These are phyloP conservation scores for Lysiphlebus fabarum DNA, from an alignment of 1,140 invertebrate species.

Conservation along the genomic window DNA sequence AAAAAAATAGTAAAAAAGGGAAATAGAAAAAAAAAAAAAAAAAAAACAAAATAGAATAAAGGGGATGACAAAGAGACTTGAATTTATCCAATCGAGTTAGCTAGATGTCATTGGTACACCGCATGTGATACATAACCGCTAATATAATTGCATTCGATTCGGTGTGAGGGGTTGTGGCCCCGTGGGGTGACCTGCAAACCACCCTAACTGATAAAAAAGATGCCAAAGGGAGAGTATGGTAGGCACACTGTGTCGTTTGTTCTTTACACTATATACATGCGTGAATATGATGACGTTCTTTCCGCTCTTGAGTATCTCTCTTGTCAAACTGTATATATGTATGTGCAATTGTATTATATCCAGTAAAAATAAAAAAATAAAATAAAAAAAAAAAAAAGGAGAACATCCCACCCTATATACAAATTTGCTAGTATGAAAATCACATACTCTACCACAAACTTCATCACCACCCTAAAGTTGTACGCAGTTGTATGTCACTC, in stretches of 20 bases:
- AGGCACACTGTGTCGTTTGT: not conserved
- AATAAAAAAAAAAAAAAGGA: not conserved
- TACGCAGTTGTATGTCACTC: slow-evolving; percentile 7
- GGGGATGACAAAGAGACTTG: slow-evolving; percentile 13
- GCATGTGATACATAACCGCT: slow-evolving; percentile 37
- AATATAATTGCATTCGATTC: slow-evolving; percentile 52
- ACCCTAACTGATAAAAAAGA: slow-evolving; percentile 12
- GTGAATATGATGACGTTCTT: slow-evolving; percentile 1
- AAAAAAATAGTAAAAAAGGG: no score
- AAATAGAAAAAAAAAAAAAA: not conserved
- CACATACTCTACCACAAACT: no score
- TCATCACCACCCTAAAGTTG: no score
- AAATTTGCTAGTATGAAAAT: no score
- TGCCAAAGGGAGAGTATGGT: slow-evolving; percentile 6
- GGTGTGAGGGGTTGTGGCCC: slow-evolving; percentile 32
- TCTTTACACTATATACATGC: no score
- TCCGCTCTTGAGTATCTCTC: not conserved
- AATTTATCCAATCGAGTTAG: slow-evolving; percentile 14
- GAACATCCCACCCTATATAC: not conserved
- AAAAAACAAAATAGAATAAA: slow-evolving; percentile 29
- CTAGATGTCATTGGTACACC: slow-evolving; percentile 41
- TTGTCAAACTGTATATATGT: not conserved
- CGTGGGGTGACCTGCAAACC: slow-evolving; percentile 31
- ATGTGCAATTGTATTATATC: slow-evolving; percentile 18
- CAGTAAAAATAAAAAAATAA: slow-evolving; percentile 5